A percentile compares a stretch with the other conserved stretches of the same genome.
These are phyloP conservation scores for Hydropotes inermis DNA, from an alignment of 2,113 vertebrate genomes.

Conservation along the genomic window DNA sequence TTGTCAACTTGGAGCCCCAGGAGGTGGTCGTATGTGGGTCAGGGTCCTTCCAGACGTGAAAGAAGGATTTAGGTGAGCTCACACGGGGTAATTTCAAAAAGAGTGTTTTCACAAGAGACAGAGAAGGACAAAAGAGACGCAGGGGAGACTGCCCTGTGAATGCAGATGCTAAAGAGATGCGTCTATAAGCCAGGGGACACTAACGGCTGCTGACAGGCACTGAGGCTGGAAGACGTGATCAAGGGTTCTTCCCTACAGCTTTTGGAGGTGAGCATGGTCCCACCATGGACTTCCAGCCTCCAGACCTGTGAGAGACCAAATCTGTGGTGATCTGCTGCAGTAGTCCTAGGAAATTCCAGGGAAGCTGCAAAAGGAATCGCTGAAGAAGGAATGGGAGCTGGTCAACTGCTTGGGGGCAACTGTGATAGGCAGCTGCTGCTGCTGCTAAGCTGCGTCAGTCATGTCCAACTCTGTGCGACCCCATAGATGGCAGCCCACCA, in stretches of 20 bases:
- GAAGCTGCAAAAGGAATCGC: not conserved
- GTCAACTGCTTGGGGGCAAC: too few relatives aligned
- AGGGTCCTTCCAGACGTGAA: not conserved
- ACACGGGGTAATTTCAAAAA: not conserved
- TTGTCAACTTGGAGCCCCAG: not conserved
- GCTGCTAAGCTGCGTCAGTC: rapidly evolving
- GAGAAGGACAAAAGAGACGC: not conserved
- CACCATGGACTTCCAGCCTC: too few relatives aligned
- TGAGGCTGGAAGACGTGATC: not conserved
- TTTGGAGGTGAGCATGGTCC: rapidly evolving
- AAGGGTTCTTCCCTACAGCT: not conserved
- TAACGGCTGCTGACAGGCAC: not conserved
- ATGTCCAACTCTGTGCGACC: not conserved
- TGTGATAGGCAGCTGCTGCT: not conserved
- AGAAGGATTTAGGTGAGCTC: not conserved
- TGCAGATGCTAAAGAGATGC: not conserved
- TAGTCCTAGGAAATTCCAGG: not conserved
- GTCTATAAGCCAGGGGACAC: not conserved
- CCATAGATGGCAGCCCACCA: rapidly evolving
- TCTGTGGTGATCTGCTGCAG: not conserved
- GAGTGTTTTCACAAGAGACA: not conserved
- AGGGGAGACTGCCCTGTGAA: too few relatives aligned
- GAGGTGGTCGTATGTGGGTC: not conserved
- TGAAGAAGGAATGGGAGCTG: not conserved
- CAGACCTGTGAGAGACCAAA: not conserved